Conservation (phyloP, 2,797 vertebrate genomes). For the Acomys russatus region DNA sequence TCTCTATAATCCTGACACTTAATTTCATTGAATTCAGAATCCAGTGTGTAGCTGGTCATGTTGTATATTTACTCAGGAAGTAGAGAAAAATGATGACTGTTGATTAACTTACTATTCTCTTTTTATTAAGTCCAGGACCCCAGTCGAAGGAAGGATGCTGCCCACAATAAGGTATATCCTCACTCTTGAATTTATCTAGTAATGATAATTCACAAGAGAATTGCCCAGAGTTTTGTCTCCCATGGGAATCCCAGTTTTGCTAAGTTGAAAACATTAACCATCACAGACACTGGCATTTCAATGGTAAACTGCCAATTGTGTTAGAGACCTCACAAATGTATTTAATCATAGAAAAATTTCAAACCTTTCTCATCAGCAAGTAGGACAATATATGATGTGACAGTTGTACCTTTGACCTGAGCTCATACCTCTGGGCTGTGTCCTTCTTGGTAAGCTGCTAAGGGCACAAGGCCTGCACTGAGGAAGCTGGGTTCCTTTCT, state of each 20-base stretch:
- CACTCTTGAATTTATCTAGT: neutral
- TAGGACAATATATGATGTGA: neutral
- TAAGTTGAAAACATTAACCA: neutral
- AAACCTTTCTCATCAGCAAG: neutral
- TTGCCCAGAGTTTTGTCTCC: neutral
- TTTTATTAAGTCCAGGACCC: neutral
- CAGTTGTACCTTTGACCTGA: conserved; percentile 5
- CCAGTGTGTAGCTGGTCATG: neutral
- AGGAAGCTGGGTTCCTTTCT: neutral
- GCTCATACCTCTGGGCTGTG: neutral
- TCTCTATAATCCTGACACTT: neutral
- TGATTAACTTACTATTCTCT: neutral
- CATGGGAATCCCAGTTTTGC: neutral
- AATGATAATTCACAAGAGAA: too few relatives aligned
- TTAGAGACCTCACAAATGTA: neutral
- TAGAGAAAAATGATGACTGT: neutral
- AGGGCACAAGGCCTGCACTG: neutral
- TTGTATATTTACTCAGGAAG: neutral
- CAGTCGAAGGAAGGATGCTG: neutral
- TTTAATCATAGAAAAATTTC: neutral
- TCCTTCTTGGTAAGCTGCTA: neutral
- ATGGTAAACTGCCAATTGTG: neutral
- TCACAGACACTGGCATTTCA: neutral
- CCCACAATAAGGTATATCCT: neutral
- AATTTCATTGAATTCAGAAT: neutral